Percentiles rank a stretch among this genome's conserved stretches.
These are phyloP conservation scores for Physeter macrocephalus DNA, from an alignment of 2,113 vertebrate species.

Conservation along the genomic window DNA sequence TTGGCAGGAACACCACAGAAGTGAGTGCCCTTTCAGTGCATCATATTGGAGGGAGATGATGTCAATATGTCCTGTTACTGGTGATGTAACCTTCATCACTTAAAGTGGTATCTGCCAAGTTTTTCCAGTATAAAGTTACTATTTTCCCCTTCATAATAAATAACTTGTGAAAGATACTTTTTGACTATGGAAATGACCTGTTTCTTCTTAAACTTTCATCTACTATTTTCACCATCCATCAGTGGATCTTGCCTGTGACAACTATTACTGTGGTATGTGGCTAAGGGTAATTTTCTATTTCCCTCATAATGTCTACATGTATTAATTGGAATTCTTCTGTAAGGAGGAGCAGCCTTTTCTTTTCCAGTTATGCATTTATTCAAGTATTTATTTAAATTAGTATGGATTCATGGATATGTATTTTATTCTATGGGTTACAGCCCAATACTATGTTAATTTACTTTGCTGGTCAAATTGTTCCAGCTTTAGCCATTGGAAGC, in stretches of 20 bases:
- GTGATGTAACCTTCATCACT: background rate
- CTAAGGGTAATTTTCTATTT: background rate
- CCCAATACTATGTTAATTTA: background rate
- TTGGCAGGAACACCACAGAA: background rate
- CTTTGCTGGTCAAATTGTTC: background rate
- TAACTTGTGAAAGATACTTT: background rate
- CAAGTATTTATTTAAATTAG: background rate
- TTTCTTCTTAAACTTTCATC: background rate
- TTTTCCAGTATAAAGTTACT: background rate
- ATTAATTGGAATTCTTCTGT: background rate
- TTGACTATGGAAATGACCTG: background rate
- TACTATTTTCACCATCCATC: background rate
- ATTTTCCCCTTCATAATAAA: background rate
- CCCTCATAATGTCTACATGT: background rate
- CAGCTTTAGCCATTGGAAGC: accelerated
- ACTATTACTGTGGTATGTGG: background rate
- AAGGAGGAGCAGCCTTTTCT: background rate
- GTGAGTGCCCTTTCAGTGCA: background rate
- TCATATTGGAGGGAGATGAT: accelerated
- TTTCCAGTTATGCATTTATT: background rate
- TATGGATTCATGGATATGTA: background rate
- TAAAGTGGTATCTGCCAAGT: background rate
- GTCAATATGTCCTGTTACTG: background rate
- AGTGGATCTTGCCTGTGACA: background rate
- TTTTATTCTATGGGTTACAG: background rate